Conservation (phyloP, 2,113 vertebrate species). For the Platichthys flesus region DNA sequence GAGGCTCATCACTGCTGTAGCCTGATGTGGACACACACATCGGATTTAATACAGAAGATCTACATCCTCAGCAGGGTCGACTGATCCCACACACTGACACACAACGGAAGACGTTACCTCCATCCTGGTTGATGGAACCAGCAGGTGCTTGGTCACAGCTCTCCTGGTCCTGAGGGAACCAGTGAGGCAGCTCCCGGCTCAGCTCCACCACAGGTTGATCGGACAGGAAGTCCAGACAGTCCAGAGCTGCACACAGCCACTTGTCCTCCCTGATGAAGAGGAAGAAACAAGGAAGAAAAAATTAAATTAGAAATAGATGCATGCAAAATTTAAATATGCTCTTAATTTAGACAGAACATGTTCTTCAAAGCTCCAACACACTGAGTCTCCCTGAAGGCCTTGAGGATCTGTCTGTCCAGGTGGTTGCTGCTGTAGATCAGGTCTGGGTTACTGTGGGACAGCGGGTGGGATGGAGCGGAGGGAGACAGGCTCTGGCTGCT, state of each 20-base stretch:
- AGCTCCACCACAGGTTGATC: constrained; percentile 91
- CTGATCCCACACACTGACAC: too few species aligned
- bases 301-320: neutral
- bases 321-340: too few species aligned
- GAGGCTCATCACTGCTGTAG: neutral
- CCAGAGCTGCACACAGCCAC: constrained; percentile 91
- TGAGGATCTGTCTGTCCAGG: constrained; percentile 92
- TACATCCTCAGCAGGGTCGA: too few species aligned
- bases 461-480: constrained; percentile 40
- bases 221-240: constrained; percentile 92
- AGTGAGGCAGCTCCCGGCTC: constrained; percentile 88
- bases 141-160: constrained; percentile 10
- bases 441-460: constrained; percentile 68
- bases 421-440: constrained; percentile 86
- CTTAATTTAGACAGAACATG: neutral
- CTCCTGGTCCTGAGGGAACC: constrained; percentile 76
- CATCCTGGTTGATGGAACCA: neutral
- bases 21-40: neutral
- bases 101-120: neutral
- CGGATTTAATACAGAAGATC: neutral
- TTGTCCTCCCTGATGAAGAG: constrained; percentile 84
- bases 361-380: constrained; percentile 65
- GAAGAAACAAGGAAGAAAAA: neutral
- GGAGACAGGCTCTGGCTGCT: constrained; percentile 64
- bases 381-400: constrained; percentile 92